Base-by-base conservation (phyloP, 2,797 vertebrate genomes). In the Ciconia nigra region DNA sequence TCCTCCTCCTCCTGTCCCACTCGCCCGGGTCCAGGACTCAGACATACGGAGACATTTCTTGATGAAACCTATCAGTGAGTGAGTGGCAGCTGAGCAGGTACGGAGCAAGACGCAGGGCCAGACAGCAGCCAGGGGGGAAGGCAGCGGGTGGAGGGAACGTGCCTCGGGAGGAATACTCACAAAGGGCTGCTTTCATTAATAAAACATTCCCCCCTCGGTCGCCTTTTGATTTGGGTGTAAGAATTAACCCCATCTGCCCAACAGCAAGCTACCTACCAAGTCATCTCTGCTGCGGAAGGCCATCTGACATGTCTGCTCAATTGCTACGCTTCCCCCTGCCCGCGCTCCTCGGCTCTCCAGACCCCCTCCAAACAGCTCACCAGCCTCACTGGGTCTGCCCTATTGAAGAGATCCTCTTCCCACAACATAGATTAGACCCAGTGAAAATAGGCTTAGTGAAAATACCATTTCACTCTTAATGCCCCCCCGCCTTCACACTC, bases 181-280 rank as follows among this genome's bases (percentile, higher is more conserved):
- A 96, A 97, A 97, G 95, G 97, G 94, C 92, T 96, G 96, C 93
- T 97, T 97, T 97, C 95, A 97, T 97, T 97, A 97, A 97, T 97
- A 97, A 97, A 97, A 96, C 97, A 97, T 97, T 97, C 95, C 96
- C 94, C 97, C 93, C 95, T 94, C 89, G 5, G 93, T 96, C 46
- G 92, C 93, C 96, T 97, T 97, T 96, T 97, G 94, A 97, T 97
- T 97, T 97, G 95, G 95, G 96, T 94, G 96, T 97, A 97, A 96
- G 94, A 96, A 96, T 97, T 97, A 97, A 97, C 96, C 96, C 97
- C 93, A 96, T 96, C 95, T 97, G 96, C 91, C 94, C 95, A 97
- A 93, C 92, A 92, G 90, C 92, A 93, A 2, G 2, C 95, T 94
- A 97, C 94, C 94, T 90, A 95, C 94, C 87, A 95, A 97, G 95